Conservation (phyloP, 2,113 vertebrate species). For the Sapajus apella region DNA sequence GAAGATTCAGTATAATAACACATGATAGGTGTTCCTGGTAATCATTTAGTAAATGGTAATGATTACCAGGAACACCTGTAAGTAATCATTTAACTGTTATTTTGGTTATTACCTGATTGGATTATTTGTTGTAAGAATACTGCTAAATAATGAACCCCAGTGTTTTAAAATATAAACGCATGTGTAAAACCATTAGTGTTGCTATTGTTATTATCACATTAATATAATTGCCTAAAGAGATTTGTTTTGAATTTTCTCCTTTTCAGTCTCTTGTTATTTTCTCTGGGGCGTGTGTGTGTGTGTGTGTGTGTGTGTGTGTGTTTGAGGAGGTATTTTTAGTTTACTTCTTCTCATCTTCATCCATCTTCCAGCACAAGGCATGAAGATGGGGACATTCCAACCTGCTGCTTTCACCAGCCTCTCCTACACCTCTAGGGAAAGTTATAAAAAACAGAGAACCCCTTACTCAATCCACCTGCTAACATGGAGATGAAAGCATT, state of each 20-base stretch:
- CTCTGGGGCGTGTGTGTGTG: not conserved
- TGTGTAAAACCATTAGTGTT: not conserved
- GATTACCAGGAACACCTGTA: no score
- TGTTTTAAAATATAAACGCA: not conserved
- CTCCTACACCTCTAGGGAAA: not conserved
- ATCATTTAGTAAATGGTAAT: not conserved
- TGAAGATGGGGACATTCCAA: not conserved
- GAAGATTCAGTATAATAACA: not conserved
- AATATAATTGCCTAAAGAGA: not conserved
- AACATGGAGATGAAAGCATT: not conserved
- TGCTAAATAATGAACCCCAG: not conserved
- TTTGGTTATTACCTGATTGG: not conserved
- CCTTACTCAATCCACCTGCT: not conserved
- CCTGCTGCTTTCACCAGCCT: not conserved
- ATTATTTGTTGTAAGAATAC: not conserved
- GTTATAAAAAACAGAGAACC: not conserved
- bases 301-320: not conserved
- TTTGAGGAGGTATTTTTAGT: not conserved
- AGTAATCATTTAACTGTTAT: not conserved
- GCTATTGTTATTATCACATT: not conserved
- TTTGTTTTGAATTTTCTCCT: not conserved
- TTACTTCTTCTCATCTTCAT: not conserved
- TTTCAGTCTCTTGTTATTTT: not conserved
- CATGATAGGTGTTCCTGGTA: not conserved
- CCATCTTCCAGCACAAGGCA: conserved; percentile 3